Evolutionary conservation across 2,888 invertebrate genomes (phyloP).

Genomic region (Pyrrhia umbra): DNA sequence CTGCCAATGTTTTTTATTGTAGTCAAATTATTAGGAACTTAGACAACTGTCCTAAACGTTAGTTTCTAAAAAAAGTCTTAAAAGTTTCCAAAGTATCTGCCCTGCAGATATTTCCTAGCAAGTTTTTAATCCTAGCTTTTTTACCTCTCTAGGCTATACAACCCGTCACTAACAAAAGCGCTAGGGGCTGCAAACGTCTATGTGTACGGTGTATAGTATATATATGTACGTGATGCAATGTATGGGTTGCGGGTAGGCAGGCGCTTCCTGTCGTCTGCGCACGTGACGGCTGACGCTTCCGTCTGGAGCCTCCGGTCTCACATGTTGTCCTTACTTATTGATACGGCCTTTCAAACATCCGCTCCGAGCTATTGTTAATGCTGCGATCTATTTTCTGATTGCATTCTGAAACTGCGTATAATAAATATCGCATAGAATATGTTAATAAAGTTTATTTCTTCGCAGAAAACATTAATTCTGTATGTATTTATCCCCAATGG

Average conservation of each 20-base stretch:
- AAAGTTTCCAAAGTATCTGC: background rate
- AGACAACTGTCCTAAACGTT: too few species aligned
- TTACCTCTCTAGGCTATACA: slow-evolving; percentile 14
- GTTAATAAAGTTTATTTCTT: background rate
- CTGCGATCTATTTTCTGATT: slow-evolving; percentile 50
- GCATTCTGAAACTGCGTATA: slow-evolving; percentile 3
- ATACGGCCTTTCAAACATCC: slow-evolving; percentile 57
- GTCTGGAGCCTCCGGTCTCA: slow-evolving; percentile 74
- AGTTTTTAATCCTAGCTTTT: slow-evolving; percentile 17
- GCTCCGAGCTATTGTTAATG: slow-evolving; percentile 42
- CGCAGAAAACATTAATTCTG: background rate
- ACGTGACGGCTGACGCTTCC: slow-evolving; percentile 79
- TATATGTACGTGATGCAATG: slow-evolving; percentile 31
- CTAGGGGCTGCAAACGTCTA: slow-evolving; percentile 27
- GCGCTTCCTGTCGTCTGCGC: slow-evolving; percentile 72
- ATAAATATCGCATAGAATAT: background rate
- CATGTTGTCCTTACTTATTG: slow-evolving; percentile 51
- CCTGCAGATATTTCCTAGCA: background rate
- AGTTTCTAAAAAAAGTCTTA: too few species aligned
- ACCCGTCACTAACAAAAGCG: slow-evolving; percentile 35
- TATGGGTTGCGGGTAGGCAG: slow-evolving; percentile 49
- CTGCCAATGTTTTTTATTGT: too few species aligned
- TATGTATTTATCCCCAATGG: too few species aligned
- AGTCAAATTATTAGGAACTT: too few species aligned
- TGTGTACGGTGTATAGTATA: slow-evolving; percentile 5